Evolutionary conservation across 2,113 vertebrate species (phyloP).

Genomic region (Chaetops frenatus): DNA sequence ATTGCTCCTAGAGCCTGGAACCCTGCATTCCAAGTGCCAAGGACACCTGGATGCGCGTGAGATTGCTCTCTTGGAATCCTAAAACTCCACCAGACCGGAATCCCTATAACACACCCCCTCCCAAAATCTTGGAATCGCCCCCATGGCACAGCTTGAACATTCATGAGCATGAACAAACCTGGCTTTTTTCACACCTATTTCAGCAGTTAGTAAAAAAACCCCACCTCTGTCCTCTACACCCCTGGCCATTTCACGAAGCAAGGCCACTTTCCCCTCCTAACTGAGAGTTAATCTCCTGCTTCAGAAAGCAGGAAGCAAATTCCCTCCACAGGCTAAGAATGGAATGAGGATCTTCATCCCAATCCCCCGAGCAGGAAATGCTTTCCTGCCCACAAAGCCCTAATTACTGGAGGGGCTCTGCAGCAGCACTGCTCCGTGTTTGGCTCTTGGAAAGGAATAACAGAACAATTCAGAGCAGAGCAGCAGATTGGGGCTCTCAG

Average conservation of each 20-base stretch:
- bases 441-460: background rate
- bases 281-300: background rate
- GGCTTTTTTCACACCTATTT: background rate
- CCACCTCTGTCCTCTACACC: background rate
- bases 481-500: background rate
- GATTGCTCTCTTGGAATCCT: background rate
- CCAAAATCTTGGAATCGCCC: background rate
- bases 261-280: background rate
- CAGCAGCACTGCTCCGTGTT: background rate
- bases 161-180: background rate
- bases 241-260: background rate
- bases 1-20: background rate
- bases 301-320: background rate
- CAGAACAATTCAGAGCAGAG: background rate
- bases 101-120: background rate
- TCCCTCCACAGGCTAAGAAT: background rate
- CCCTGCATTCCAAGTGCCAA: background rate
- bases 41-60: background rate
- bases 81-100: background rate
- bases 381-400: conserved; percentile 36
- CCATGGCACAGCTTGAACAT: background rate
- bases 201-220: too few species aligned
- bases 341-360: background rate
- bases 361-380: conserved; percentile 47
- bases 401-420: background rate